These are phyloP conservation scores for Sebastes melanostomus DNA, from an alignment of 2,797 vertebrate genomes.

Conservation along the genomic window DNA sequence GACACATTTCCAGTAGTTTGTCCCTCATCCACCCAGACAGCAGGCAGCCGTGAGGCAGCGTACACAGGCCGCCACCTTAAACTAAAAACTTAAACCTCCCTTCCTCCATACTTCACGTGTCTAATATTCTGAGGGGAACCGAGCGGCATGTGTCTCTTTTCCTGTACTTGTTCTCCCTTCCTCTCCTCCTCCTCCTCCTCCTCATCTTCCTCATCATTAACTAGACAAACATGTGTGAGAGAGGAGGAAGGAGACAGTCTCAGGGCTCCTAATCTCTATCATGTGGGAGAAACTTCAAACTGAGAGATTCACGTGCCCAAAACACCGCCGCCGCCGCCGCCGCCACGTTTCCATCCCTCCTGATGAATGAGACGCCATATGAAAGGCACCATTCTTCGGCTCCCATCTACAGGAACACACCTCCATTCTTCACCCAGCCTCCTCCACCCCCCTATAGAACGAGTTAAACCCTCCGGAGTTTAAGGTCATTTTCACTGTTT, in stretches of 20 bases:
- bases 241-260: slow-evolving; percentile 55
- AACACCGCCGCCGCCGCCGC: slow-evolving; percentile 5
- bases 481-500: background rate
- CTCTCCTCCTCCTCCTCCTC: slow-evolving; percentile 14
- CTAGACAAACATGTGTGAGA: slow-evolving; percentile 64
- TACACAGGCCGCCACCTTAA: background rate
- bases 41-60: background rate
- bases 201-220: slow-evolving; percentile 63
- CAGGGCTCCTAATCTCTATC: slow-evolving; percentile 69
- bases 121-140: slow-evolving; percentile 37
- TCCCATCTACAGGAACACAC: slow-evolving; percentile 44
- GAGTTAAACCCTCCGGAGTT: background rate
- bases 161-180: slow-evolving; percentile 10
- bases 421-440: slow-evolving; percentile 42
- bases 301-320: slow-evolving; percentile 42
- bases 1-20: background rate
- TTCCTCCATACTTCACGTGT: slow-evolving; percentile 34
- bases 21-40: background rate
- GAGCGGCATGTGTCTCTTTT: slow-evolving; percentile 41
- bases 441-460: background rate
- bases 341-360: slow-evolving; percentile 27
- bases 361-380: slow-evolving; percentile 38
- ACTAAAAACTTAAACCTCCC: too few species aligned
- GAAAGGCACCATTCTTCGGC: slow-evolving; percentile 62
- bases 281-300: slow-evolving; percentile 71